phyloP scores from a whole-genome alignment of 2,113 vertebrate genomes.

The Silurus glanis region DNA sequence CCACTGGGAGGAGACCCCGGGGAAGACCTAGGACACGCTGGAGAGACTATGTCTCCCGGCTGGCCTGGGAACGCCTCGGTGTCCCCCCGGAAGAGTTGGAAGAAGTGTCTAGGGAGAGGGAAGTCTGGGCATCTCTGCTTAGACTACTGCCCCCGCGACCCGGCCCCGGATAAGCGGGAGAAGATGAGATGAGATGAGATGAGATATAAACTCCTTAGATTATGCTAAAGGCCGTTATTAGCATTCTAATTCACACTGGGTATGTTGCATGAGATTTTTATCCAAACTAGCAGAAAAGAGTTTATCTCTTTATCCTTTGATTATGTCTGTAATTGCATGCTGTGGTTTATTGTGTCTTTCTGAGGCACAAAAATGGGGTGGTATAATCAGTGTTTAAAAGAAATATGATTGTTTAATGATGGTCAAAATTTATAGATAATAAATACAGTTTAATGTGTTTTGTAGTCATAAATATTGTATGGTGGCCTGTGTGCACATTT shows the following conservation, averaged over 20 bases:
- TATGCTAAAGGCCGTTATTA: neutral
- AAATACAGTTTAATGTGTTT: conserved; percentile 6
- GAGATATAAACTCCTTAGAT: neutral
- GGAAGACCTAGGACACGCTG: too few species aligned
- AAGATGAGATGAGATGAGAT: too few species aligned
- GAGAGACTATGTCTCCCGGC: too few species aligned
- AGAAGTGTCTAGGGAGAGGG: too few species aligned
- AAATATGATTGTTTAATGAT: conserved; percentile 31
- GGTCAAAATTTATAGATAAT: conserved; percentile 29
- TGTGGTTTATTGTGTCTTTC: neutral
- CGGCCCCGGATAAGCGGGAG: too few species aligned
- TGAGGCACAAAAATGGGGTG: neutral
- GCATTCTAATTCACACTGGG: neutral
- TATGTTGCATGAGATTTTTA: neutral
- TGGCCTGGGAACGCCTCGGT: too few species aligned
- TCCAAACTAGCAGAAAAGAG: neutral
- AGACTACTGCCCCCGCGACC: too few species aligned
- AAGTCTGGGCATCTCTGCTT: too few species aligned
- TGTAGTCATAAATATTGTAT: neutral
- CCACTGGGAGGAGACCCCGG: too few species aligned
- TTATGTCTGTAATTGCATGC: neutral
- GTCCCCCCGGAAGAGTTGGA: too few species aligned
- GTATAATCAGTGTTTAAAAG: conserved; percentile 17
- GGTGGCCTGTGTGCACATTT: neutral
- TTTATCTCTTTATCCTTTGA: neutral